These are phyloP conservation scores for Hoplias malabaricus DNA, from an alignment of 2,113 vertebrate genomes.

Conservation along the genomic window DNA sequence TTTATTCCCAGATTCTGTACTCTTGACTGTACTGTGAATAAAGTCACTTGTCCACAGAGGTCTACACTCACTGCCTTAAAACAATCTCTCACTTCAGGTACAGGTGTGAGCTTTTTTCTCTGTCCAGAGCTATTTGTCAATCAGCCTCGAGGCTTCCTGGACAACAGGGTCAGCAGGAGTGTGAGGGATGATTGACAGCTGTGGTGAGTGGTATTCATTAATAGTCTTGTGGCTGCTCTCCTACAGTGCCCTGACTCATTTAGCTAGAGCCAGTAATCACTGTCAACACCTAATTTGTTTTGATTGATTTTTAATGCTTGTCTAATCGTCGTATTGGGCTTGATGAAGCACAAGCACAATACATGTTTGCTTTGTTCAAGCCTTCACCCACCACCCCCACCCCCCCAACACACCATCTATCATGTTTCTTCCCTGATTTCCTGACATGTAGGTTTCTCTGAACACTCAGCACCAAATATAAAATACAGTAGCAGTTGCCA, in stretches of 20 bases:
- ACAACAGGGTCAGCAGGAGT: neutral
- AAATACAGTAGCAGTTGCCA: too few species aligned
- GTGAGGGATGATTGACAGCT: constrained; percentile 28
- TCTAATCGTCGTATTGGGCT: constrained; percentile 6
- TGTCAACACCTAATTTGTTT: constrained; percentile 42
- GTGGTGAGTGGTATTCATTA: constrained; percentile 32
- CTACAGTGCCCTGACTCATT: constrained; percentile 31
- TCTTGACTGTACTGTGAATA: neutral
- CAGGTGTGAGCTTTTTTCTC: neutral
- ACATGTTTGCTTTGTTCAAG: constrained; percentile 16
- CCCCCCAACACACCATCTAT: neutral
- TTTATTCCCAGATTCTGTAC: neutral
- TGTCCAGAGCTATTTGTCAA: neutral
- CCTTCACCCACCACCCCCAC: too few species aligned
- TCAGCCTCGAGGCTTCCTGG: neutral
- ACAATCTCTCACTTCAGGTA: neutral
- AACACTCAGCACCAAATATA: neutral
- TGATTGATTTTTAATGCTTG: constrained; percentile 43
- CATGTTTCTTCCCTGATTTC: neutral
- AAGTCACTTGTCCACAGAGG: neutral
- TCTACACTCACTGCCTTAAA: neutral
- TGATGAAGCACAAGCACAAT: neutral
- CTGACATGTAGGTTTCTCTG: neutral
- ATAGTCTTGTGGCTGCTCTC: constrained; percentile 13
- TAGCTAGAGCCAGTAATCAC: constrained; percentile 21